Conservation (phyloP, 2,888 invertebrate genomes). For the Hypena proboscidalis region DNA sequence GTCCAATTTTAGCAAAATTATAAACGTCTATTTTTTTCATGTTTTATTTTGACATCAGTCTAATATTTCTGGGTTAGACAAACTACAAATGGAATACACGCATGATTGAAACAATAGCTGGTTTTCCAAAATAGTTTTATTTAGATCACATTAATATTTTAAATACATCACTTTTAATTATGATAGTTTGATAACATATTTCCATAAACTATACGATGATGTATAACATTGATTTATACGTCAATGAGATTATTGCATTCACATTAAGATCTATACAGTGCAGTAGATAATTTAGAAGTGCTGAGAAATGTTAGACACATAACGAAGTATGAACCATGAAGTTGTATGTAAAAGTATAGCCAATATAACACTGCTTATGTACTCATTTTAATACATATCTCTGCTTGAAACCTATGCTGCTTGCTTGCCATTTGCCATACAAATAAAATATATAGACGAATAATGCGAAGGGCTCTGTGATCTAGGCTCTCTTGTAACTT, state of each 20-base stretch:
- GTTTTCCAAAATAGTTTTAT: constrained; percentile 51
- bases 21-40: too few relatives aligned
- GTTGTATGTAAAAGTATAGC: too few relatives aligned
- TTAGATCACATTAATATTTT: constrained; percentile 53
- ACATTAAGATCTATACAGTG: constrained; percentile 29
- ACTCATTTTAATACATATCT: too few relatives aligned
- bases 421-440: too few relatives aligned
- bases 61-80: too few relatives aligned
- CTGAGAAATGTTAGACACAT: constrained; percentile 16
- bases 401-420: too few relatives aligned
- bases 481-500: too few relatives aligned
- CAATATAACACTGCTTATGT: too few relatives aligned
- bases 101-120: constrained; percentile 3
- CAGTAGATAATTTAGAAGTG: constrained; percentile 34
- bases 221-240: constrained; percentile 36
- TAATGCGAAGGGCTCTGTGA: too few relatives aligned
- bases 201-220: constrained; percentile 45
- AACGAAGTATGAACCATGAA: background rate
- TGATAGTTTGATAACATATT: constrained; percentile 40
- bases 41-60: too few relatives aligned
- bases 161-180: constrained; percentile 39
- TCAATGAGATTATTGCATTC: constrained; percentile 34
- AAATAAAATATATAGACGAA: too few relatives aligned
- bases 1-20: too few relatives aligned
- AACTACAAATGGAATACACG: background rate